Base-by-base conservation (phyloP, 2,888 invertebrate genomes). In the Thymelicus lineola region DNA sequence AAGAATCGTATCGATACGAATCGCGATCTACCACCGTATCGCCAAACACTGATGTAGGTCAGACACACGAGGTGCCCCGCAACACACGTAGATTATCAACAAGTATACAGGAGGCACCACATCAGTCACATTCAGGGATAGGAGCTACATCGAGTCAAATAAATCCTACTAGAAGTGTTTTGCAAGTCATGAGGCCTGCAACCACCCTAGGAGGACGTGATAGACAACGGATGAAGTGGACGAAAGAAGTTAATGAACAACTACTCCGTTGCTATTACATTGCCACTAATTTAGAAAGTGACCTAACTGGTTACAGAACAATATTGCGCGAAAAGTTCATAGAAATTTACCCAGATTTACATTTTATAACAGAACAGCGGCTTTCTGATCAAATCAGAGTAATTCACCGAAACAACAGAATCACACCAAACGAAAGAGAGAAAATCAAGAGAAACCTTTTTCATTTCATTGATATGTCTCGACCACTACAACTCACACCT, bases 201-300 rank as follows among this genome's bases (percentile, higher is more conserved):
- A 63, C 63, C 63, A 63, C 63, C 15, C 50, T 53, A 36, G 50
- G 42, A 14, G 63, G 63, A 15, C 63, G 50, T n/a, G 10, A 36
- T 63, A 63, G 50, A 63, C 63, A 63, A 63, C 63, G 50, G 63
- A 63, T 63, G 63, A 63, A 63, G 36, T 63, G 63, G 63, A 63
- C 63, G n/a, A 35, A 50, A 48, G 38, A 63, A 35, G n/a, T 62
- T 17, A 62, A 62, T 17, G 9, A 15, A 10, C 35, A 63, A 50
- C 36, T 63, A 50, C 63, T 63, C 63, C 63, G 63, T 53, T 63
- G 63, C 63, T 63, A 63, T 15, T 63, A 63, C 36, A 60, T 57
- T 5, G 46, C 14, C 10, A 46, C 46, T 7, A 46, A 46, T 46
- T 12, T 46, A 5, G 46, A 46, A 46, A 46, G 46, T 46, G 12